A percentile compares a stretch with the other conserved stretches of the same genome.
These are phyloP conservation scores for Drosophila phalerata DNA, from an alignment of 2,888 invertebrate genomes.

Conservation along the genomic window DNA sequence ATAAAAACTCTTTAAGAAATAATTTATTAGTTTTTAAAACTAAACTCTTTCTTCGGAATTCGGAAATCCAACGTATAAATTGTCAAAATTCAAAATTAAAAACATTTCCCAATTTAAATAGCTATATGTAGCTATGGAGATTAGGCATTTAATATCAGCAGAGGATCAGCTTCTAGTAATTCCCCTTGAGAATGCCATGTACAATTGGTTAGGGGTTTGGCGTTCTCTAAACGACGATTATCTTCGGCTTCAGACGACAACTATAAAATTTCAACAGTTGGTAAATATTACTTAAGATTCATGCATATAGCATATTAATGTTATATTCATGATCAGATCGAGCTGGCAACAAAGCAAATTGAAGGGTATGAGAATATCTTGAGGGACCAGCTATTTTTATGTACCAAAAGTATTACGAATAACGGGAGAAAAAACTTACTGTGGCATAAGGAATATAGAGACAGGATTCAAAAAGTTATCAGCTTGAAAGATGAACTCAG, in stretches of 20 bases:
- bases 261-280: constrained; percentile 2
- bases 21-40: background rate
- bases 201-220: constrained; percentile 17
- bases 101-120: background rate
- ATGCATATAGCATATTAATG: background rate
- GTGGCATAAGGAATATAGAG: background rate
- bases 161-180: background rate
- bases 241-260: background rate
- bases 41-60: background rate
- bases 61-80: background rate
- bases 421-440: background rate
- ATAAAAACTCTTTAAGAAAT: background rate
- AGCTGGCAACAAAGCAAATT: constrained; percentile 22
- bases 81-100: constrained; percentile 19
- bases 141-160: background rate
- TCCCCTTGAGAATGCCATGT: constrained; percentile 11
- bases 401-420: background rate
- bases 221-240: constrained; percentile 18
- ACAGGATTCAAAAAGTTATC: background rate
- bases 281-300: background rate
- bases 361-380: constrained; percentile 12
- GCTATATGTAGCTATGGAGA: background rate
- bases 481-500: background rate
- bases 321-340: constrained; percentile 3
- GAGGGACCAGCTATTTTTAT: background rate